Percentiles rank a stretch among this genome's conserved stretches.
These are phyloP conservation scores for Brienomyrus brachyistius DNA, from an alignment of 2,113 vertebrate genomes.

Conservation along the genomic window DNA sequence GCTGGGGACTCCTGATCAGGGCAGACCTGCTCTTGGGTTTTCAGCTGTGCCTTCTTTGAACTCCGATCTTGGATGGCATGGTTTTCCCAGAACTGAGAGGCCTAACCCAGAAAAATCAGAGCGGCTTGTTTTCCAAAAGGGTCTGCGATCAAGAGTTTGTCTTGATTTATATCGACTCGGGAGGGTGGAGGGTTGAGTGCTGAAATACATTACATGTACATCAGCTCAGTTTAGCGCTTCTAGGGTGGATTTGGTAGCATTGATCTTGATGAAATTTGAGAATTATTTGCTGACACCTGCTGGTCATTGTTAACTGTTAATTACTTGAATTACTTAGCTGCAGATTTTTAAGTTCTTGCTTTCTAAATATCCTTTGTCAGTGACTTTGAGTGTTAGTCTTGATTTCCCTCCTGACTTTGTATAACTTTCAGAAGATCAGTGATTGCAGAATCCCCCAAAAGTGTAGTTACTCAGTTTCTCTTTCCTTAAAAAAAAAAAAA, in stretches of 20 bases:
- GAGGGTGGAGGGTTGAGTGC: neutral
- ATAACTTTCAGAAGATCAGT: neutral
- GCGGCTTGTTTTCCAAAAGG: neutral
- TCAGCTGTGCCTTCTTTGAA: neutral
- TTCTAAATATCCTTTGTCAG: neutral
- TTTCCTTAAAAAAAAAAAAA: neutral
- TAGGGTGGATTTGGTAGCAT: neutral
- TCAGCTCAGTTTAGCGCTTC: neutral
- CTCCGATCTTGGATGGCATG: neutral
- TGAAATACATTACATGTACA: neutral
- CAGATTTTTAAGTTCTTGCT: neutral
- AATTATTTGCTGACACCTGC: conserved; percentile 6
- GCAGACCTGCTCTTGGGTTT: neutral
- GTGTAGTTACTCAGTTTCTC: neutral
- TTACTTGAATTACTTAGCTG: neutral
- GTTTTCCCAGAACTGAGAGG: neutral
- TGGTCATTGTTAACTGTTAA: neutral
- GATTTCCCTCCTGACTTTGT: neutral
- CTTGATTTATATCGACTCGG: neutral
- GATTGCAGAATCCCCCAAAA: neutral
- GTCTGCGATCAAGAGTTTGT: neutral
- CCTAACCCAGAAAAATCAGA: neutral
- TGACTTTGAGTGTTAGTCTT: neutral
- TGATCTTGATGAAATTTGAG: neutral
- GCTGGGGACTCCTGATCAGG: neutral